These are phyloP conservation scores for Anas capensis DNA, from an alignment of 2,797 vertebrate genomes.

Conservation along the genomic window DNA sequence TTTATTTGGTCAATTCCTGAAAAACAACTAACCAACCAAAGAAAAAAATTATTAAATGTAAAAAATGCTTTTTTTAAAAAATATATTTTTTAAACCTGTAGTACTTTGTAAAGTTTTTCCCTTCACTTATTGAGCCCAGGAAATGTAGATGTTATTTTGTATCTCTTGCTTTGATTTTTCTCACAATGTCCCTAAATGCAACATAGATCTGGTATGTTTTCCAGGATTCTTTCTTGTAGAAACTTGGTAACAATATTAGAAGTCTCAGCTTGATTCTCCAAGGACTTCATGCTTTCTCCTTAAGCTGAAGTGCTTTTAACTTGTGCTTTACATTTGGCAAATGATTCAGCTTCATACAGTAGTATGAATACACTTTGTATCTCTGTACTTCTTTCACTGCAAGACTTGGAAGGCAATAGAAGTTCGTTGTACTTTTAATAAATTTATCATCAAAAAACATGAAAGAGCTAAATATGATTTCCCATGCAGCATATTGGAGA, in stretches of 20 bases:
- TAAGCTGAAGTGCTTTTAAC: conserved; percentile 47
- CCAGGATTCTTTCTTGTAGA: conserved; percentile 27
- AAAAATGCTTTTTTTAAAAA: not conserved
- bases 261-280: conserved; percentile 27
- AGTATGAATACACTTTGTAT: not conserved
- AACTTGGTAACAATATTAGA: conserved; percentile 11
- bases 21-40: not conserved
- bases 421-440: not conserved
- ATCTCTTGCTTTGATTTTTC: not conserved
- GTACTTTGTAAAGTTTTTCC: not conserved
- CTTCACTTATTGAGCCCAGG: not conserved
- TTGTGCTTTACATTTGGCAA: conserved; percentile 48
- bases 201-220: not conserved
- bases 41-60: not conserved
- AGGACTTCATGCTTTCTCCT: conserved; percentile 32
- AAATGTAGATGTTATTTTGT: not conserved
- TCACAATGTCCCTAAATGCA: not conserved
- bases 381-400: not conserved
- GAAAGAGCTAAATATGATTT: not conserved
- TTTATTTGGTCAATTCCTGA: not conserved
- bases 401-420: not conserved
- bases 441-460: conserved; percentile 45
- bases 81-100: not conserved
- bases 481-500: not conserved
- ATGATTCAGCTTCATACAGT: not conserved